A percentile compares a stretch with the other conserved stretches of the same genome.
Conservation (phyloP, 2,113 vertebrate genomes). For the Centropus unirufus region DNA sequence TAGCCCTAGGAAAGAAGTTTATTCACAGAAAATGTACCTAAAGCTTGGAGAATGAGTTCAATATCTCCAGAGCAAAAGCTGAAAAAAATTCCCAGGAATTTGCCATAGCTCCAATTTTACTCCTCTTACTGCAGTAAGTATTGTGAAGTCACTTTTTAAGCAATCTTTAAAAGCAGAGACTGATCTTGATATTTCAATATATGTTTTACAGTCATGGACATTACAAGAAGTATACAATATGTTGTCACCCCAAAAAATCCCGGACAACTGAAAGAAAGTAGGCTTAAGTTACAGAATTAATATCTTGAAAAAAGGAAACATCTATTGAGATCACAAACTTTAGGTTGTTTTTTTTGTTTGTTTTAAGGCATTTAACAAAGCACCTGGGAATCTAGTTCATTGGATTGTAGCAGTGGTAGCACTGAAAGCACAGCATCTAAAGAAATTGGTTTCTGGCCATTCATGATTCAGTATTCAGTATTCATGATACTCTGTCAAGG, state of each 20-base stretch:
- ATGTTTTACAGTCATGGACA: constrained; percentile 20
- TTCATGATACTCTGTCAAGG: background rate
- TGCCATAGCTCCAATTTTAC: background rate
- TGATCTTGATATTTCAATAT: constrained; percentile 32
- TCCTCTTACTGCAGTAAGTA: background rate
- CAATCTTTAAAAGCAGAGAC: constrained; percentile 1
- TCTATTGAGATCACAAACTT: background rate
- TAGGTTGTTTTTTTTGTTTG: background rate
- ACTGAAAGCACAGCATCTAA: background rate
- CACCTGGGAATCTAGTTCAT: background rate
- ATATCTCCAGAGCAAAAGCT: background rate
- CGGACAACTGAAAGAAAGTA: constrained; percentile 13
- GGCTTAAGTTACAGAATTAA: background rate
- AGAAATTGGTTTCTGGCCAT: background rate
- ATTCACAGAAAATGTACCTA: background rate
- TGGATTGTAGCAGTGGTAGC: background rate
- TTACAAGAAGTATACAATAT: background rate
- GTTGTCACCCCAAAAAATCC: background rate
- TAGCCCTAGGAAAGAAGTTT: background rate
- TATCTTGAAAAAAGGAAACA: background rate
- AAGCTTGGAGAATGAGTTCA: background rate
- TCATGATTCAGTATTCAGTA: too few relatives aligned
- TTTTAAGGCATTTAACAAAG: constrained; percentile 4
- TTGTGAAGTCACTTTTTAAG: background rate
- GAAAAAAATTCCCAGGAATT: background rate